A percentile compares a stretch with the other conserved stretches of the same genome.
Evolutionary conservation across 2,113 vertebrate genomes (phyloP).

Genomic region (Antidorcas marsupialis): DNA sequence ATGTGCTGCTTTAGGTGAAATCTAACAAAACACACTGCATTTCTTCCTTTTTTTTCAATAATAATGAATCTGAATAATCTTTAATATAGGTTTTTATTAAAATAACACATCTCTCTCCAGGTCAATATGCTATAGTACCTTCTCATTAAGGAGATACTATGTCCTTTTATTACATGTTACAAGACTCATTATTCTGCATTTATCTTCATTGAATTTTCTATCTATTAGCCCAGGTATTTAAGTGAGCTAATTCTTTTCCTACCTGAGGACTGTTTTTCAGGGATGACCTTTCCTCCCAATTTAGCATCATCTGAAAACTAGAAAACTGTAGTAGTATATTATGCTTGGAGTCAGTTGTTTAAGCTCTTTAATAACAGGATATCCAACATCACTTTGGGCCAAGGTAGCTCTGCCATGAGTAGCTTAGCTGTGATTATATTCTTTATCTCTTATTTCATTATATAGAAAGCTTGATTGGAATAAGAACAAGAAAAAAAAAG

Average conservation of each 20-base stretch:
- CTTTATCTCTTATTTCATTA: constrained; percentile 47
- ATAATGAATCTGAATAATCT: constrained; percentile 78
- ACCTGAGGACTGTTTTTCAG: constrained; percentile 81
- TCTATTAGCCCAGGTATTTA: constrained; percentile 82
- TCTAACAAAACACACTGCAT: constrained; percentile 76
- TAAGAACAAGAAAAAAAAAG: constrained; percentile 35
- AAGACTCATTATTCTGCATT: constrained; percentile 86
- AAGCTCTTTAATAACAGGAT: constrained; percentile 65
- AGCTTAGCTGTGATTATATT: constrained; percentile 52
- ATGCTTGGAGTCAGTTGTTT: constrained; percentile 73
- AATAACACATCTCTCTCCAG: constrained; percentile 81
- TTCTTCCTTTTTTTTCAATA: constrained; percentile 72
- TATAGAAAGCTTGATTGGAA: constrained; percentile 20
- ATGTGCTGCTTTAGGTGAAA: constrained; percentile 74
- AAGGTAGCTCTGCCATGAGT: constrained; percentile 49
- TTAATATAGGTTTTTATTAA: constrained; percentile 83
- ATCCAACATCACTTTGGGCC: constrained; percentile 64
- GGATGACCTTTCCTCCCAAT: constrained; percentile 85
- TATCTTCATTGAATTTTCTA: constrained; percentile 85
- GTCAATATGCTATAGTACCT: constrained; percentile 83
- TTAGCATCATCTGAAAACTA: constrained; percentile 78
- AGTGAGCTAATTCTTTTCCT: constrained; percentile 81
- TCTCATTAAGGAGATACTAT: constrained; percentile 85
- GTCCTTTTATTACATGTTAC: constrained; percentile 82
- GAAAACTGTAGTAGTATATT: constrained; percentile 76